Percentiles rank a stretch among this genome's conserved stretches.
Conservation (phyloP, 2,888 invertebrate genomes). For the Biston betularia region DNA sequence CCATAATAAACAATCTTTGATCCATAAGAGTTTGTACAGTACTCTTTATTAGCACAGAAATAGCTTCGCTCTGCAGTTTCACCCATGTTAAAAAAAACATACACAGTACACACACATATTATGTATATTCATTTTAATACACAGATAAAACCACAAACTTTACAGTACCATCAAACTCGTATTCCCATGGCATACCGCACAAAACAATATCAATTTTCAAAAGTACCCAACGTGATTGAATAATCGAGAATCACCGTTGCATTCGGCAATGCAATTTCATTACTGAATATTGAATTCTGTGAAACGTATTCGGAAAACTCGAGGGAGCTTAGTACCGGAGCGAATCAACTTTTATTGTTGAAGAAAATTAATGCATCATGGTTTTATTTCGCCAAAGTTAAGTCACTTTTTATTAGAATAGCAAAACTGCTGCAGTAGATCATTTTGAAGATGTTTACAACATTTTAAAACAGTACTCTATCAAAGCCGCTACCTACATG, state of each 20-base stretch:
- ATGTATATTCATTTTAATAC: neutral
- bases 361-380: slow-evolving; percentile 20
- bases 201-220: slow-evolving; percentile 40
- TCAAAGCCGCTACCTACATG: too few relatives aligned
- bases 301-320: slow-evolving; percentile 66
- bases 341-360: slow-evolving; percentile 66
- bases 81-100: too few relatives aligned
- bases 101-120: too few relatives aligned
- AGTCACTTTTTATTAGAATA: neutral
- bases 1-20: neutral
- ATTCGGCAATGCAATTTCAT: slow-evolving; percentile 79
- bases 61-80: too few relatives aligned
- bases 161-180: slow-evolving; percentile 1
- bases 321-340: slow-evolving; percentile 65
- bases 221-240: slow-evolving; percentile 71
- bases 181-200: slow-evolving; percentile 25
- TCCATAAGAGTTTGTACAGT: neutral
- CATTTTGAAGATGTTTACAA: too few relatives aligned
- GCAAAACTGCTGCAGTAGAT: too few relatives aligned
- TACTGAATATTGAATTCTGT: slow-evolving; percentile 77
- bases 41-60: too few relatives aligned
- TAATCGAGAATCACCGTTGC: slow-evolving; percentile 78
- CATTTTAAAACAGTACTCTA: too few relatives aligned
- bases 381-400: slow-evolving; percentile 17
- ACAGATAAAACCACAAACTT: neutral